Evolutionary conservation across 2,888 invertebrate genomes (phyloP).

Genomic region (Drosophila affinis): DNA sequence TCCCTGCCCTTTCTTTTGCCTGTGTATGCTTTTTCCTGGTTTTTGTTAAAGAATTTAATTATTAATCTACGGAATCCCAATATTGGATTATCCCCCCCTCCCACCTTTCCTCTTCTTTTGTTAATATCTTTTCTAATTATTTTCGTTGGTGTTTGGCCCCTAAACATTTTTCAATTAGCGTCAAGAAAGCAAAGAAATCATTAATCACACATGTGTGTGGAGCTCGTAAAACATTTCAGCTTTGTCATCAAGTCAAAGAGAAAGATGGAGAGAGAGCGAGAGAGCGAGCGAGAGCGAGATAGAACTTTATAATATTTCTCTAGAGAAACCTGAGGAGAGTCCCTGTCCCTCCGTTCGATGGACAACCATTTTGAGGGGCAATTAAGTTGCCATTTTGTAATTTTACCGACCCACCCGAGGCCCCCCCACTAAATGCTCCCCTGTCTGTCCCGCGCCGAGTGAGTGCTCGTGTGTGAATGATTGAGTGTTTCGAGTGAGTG

Average conservation of each 20-base stretch:
- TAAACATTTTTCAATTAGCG: slow-evolving; percentile 66
- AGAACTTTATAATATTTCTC: background rate
- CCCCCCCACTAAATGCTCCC: slow-evolving; percentile 25
- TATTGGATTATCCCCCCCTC: background rate
- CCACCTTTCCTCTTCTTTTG: background rate
- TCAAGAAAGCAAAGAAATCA: slow-evolving; percentile 63
- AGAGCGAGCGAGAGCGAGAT: background rate
- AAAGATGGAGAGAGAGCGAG: background rate
- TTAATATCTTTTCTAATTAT: slow-evolving; percentile 35
- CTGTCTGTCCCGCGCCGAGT: slow-evolving; percentile 1
- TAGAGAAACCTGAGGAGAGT: background rate
- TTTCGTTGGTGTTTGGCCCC: slow-evolving; percentile 30
- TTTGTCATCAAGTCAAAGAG: slow-evolving; percentile 63
- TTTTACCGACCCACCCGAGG: slow-evolving; percentile 30
- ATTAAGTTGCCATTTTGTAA: slow-evolving; percentile 72
- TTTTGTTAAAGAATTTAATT: background rate
- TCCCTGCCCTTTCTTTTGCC: background rate
- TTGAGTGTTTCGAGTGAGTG: background rate
- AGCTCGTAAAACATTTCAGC: slow-evolving; percentile 49
- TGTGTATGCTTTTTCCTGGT: background rate
- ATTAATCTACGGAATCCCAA: background rate
- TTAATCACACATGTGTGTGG: slow-evolving; percentile 61
- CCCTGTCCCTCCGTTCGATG: slow-evolving; percentile 12
- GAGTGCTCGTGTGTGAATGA: background rate
- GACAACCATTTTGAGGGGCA: slow-evolving; percentile 69